Conservation (phyloP, 37 sponge, comb jelly and placozoan genomes). For the Chondrilla cf. caribensis region DNA sequence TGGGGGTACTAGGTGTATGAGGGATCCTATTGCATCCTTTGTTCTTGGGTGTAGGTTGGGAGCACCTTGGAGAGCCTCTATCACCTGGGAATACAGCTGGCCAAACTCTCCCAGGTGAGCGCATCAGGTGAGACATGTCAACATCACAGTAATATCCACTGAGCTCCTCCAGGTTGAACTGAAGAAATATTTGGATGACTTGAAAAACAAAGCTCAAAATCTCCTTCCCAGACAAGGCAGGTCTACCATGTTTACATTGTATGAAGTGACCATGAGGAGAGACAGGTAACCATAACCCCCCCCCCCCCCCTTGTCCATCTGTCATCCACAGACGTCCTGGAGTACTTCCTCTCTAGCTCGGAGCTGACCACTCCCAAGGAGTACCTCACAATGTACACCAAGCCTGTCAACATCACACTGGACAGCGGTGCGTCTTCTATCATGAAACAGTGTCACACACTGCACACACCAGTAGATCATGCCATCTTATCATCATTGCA, state of each 20-base stretch:
- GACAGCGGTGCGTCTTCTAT: constrained; percentile 52
- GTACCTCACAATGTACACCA: constrained; percentile 45
- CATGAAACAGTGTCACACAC: neutral
- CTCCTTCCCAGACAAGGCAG: constrained; percentile 69
- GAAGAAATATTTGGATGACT: constrained; percentile 56
- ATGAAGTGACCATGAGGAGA: too few species aligned
- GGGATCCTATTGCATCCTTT: neutral
- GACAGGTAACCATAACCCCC: neutral
- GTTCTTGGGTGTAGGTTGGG: constrained; percentile 34
- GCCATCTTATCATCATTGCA: too few species aligned
- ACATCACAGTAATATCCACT: neutral
- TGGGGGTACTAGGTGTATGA: neutral
- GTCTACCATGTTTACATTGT: too few species aligned
- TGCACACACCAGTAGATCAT: too few species aligned
- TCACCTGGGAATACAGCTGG: constrained; percentile 55
- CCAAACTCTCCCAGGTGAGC: constrained; percentile 54
- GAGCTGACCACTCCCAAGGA: constrained; percentile 50
- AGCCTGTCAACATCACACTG: constrained; percentile 35
- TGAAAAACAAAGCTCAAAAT: constrained; percentile 40
- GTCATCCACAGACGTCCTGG: constrained; percentile 53
- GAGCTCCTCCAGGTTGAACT: constrained; percentile 35
- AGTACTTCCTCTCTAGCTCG: constrained; percentile 46
- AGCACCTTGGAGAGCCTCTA: constrained; percentile 50
- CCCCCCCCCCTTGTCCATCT: neutral
- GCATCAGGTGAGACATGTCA: constrained; percentile 40